phyloP scores from a whole-genome alignment of 2,113 vertebrate species.

The Sardina pilchardus region DNA sequence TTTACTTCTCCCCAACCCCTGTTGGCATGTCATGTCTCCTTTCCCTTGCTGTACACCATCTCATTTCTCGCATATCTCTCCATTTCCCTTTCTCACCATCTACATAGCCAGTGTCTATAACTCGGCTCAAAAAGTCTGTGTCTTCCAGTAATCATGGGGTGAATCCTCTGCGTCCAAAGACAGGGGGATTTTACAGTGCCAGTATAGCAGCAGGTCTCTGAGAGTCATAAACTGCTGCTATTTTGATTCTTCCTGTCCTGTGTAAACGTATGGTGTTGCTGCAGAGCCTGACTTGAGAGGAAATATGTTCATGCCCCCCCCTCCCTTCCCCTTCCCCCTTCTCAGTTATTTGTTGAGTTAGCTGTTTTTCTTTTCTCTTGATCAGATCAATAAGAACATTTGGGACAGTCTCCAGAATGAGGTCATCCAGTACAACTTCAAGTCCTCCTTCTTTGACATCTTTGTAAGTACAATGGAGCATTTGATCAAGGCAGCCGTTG shows the following conservation, averaged over 20 bases:
- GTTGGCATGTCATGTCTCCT: neutral
- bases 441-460: conserved; percentile 93
- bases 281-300: neutral
- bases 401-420: conserved; percentile 78
- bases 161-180: neutral
- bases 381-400: conserved; percentile 81
- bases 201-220: neutral
- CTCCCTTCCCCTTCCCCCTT: conserved; percentile 47
- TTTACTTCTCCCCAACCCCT: neutral
- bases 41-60: neutral
- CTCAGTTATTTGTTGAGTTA: neutral
- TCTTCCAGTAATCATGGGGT: neutral
- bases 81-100: neutral
- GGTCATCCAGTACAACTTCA: conserved; percentile 81
- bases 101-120: too few species aligned
- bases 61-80: neutral
- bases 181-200: neutral
- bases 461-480: conserved; percentile 80
- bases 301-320: neutral
- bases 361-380: conserved; percentile 29
- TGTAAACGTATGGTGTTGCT: neutral
- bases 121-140: neutral
- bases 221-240: neutral
- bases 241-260: neutral
- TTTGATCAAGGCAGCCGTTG: neutral